Conservation (phyloP, 2,797 vertebrate species). For the Cyprinella venusta region DNA sequence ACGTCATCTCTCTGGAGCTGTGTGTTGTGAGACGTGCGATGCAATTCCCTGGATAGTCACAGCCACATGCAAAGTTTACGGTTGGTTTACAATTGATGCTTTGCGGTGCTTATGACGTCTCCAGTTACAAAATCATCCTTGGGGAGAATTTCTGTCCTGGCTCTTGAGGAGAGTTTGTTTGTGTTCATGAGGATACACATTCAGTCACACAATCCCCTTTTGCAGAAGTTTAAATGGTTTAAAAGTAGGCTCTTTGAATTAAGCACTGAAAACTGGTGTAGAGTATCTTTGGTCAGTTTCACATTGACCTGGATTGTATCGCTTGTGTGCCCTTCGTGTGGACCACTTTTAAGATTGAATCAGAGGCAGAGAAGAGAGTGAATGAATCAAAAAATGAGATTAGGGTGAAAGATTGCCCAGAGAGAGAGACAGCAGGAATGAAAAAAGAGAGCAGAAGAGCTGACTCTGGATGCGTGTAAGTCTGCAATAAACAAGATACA, state of each 20-base stretch:
- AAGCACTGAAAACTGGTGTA: not conserved
- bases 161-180: not conserved
- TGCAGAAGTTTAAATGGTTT: not conserved
- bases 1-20: not conserved
- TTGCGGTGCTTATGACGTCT: conserved; percentile 20
- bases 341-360: conserved; percentile 11
- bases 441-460: conserved; percentile 56
- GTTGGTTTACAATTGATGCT: conserved; percentile 21
- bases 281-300: conserved; percentile 3
- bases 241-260: not conserved
- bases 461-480: conserved; percentile 65
- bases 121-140: conserved; percentile 10
- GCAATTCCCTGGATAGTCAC: not conserved
- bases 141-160: not conserved
- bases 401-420: conserved; percentile 6
- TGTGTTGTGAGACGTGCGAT: not conserved
- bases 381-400: not conserved
- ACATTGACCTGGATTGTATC: not conserved
- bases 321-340: conserved; percentile 18
- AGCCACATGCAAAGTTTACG: conserved; percentile 20
- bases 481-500: conserved; percentile 10
- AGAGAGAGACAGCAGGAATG: not conserved
- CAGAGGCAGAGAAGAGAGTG: conserved; percentile 7
- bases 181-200: not conserved
- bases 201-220: not conserved